Base-by-base conservation (phyloP, 1,140 invertebrate genomes). In the Heliothis virescens region DNA sequence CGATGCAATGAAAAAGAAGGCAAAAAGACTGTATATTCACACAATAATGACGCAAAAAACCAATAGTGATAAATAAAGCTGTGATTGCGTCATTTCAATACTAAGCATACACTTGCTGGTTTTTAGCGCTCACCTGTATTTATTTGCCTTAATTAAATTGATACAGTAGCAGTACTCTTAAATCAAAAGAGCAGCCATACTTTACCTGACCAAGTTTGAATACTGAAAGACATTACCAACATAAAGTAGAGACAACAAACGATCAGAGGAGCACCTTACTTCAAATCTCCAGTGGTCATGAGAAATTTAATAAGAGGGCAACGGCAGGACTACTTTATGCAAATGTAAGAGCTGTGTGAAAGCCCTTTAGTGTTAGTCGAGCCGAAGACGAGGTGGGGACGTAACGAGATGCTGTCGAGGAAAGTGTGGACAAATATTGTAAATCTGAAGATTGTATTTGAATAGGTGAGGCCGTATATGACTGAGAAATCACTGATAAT, bases 301-400 rank as follows among this genome's bases (percentile, higher is more conserved):
- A 75, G 55, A 69, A 69, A 69, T 75, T 75, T 75, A 75, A 75
- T 75, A 75, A 60, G 72, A 60, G 41, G 12, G 72, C 16, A 47
- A 15, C 16, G 18, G 18, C 48, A 69, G 65, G 65, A 75, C 26
- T 47, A 62, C 41, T 75, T 75, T 75, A 75, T 75, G 72, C 72
- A 75, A 75, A 75, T 75, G 57, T 75, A 60, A 62, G 72, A 18
- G 53, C 71, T 59, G 13, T 75, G 18, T 48, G 41, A 12, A 29
- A 21, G 18, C 18, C 5, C 13, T 69, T 69, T 69, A 69, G n/a
- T 0, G 21, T 48, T 59, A 69, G 48, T 9, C 21, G 18, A 53
- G 57, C 2, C 69, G 26, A 10, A 47, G 16, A 16, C 52, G 52
- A 50, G 26, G 41, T 52, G 21, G 2, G 11, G n/a, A 13, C 26